Evolutionary conservation across 2,113 vertebrate species (phyloP).

Genomic region (Heliornis fulica): DNA sequence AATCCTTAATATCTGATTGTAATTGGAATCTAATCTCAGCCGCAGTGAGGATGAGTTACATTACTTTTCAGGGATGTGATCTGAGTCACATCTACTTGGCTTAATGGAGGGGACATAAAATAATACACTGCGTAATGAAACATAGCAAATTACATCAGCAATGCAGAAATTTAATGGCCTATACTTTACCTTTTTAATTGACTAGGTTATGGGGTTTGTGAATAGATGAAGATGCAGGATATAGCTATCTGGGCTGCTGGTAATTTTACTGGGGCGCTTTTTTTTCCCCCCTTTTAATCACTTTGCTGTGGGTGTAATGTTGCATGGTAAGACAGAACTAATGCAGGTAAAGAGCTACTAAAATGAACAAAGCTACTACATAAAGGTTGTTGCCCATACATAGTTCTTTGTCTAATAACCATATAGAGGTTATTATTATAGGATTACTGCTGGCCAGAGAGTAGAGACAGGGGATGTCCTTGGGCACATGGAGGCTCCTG

Average conservation of each 20-base stretch:
- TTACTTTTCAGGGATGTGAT: background rate
- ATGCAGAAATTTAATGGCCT: constrained; percentile 5
- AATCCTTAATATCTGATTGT: constrained; percentile 36
- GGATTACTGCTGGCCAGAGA: background rate
- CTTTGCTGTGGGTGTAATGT: background rate
- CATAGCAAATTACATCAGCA: constrained; percentile 38
- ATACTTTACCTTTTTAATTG: constrained; percentile 31
- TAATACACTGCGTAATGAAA: constrained; percentile 18
- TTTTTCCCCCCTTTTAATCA: background rate
- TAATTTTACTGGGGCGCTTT: background rate
- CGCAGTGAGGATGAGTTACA: background rate
- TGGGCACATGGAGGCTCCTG: accelerated
- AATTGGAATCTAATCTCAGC: background rate
- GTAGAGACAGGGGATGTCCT: background rate
- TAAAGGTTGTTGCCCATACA: background rate
- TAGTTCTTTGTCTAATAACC: background rate
- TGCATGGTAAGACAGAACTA: background rate
- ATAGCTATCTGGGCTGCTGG: background rate
- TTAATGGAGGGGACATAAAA: constrained; percentile 15
- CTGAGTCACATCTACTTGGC: background rate
- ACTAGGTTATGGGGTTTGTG: background rate
- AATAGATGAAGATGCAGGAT: background rate
- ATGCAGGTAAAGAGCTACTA: background rate
- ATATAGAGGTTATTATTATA: background rate
- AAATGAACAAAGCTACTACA: background rate